Base-by-base conservation (phyloP, 2,797 vertebrate genomes). In the Champsocephalus gunnari region DNA sequence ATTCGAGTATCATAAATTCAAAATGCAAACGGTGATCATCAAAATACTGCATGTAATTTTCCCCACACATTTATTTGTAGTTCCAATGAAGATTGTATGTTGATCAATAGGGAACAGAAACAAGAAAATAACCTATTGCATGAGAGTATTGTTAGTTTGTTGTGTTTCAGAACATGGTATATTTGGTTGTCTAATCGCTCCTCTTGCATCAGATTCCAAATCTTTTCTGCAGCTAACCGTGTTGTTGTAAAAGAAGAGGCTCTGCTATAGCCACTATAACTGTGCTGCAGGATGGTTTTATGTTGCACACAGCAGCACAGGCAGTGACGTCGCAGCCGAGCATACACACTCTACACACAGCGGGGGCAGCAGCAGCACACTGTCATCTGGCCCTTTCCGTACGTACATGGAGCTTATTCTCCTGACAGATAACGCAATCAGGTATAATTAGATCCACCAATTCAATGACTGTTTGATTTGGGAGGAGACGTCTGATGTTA, bases 181-280 rank as follows among this genome's bases (percentile, higher is more conserved):
- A 71, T 61, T 45, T 56, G 28, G 28, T 41, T 10, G n/a, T 32
- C 19, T 32, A 58, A 73, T 57, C 3, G 64, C n/a, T 65, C 24
- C 66, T 58, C 12, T 59, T 71, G 41, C 41, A 51, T 72, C 24
- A 73, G 24, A 63, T 13, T 38, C 3, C 51, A 45, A 66, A 2
- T 45, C 47, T 58, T 12, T 43, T 21, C 32, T 55, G 58, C 24
- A 53, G n/a, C 44, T 21, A 17, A 28, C 17, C 7, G 28, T 62
- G 19, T 38, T 0, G 43, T 38, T 13, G 9, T 28, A 34, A 53
- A 41, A 49, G 21, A 10, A 71, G 71, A 48, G 55, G 28, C 72
- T 66, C 19, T n/a, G 48, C 34, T 38, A 2, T 7, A 38, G 8
- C 34, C 34, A 38, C 34, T 38, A 38, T 38, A 38, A 38, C 34